A percentile compares a stretch with the other conserved stretches of the same genome.
phyloP scores from a whole-genome alignment of 2,113 vertebrate genomes.

The Pyxicephalus adspersus region DNA sequence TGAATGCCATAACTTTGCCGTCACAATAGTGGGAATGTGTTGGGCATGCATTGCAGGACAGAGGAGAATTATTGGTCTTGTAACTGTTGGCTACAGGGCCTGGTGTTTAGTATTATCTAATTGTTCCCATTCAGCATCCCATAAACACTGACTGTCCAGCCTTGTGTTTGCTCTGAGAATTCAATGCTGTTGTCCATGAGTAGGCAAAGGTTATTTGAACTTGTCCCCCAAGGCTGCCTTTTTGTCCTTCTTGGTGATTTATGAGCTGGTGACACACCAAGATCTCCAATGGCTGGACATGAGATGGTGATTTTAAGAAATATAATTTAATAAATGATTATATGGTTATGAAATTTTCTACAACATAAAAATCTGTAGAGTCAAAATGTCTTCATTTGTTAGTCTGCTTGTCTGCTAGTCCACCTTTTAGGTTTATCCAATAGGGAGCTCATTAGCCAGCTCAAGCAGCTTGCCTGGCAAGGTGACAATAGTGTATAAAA shows the following conservation, averaged over 20 bases:
- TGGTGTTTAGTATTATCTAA: background rate
- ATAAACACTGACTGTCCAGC: background rate
- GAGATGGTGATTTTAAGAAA: no score
- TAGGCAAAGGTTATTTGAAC: background rate
- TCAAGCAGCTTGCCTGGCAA: no score
- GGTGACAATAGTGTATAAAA: no score
- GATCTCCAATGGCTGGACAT: no score
- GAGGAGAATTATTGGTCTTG: constrained; percentile 23
- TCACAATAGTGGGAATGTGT: constrained; percentile 21
- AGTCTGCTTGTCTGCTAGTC: no score
- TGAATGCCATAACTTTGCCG: constrained; percentile 33
- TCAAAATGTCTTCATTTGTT: no score
- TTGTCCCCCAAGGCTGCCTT: background rate
- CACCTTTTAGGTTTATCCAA: no score
- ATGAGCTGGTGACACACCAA: background rate
- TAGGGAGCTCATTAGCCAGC: no score
- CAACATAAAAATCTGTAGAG: no score
- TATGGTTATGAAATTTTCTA: no score
- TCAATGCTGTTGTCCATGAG: background rate
- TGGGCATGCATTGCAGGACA: background rate
- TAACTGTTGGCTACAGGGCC: constrained; percentile 20
- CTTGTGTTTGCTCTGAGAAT: constrained; percentile 17
- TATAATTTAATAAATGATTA: no score
- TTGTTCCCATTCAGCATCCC: constrained; percentile 12
- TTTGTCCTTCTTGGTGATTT: constrained; percentile 4